phyloP scores from a whole-genome alignment of 2,888 invertebrate genomes.

The Pseudeuparius sepicola region DNA sequence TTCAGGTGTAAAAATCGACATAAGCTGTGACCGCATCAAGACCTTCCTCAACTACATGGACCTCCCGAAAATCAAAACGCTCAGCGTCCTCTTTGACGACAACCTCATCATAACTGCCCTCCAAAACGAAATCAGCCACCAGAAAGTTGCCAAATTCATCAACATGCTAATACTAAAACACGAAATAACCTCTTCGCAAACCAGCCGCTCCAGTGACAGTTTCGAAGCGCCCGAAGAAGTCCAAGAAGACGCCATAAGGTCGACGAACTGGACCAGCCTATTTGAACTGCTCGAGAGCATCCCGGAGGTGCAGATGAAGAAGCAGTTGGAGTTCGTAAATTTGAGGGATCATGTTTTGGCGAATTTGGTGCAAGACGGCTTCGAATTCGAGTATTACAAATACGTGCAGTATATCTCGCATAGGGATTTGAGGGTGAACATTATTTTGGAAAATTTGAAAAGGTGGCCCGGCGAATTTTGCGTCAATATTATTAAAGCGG shows the following conservation, averaged over 20 bases:
- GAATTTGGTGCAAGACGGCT: conserved; percentile 46
- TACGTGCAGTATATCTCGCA: conserved; percentile 46
- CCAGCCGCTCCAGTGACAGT: conserved; percentile 24
- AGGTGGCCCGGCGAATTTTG: conserved; percentile 50
- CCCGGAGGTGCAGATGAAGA: conserved; percentile 45
- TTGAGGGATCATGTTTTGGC: conserved; percentile 51
- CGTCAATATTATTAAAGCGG: conserved; percentile 41
- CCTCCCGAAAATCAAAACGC: conserved; percentile 43
- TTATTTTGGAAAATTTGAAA: conserved; percentile 45
- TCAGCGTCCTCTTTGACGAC: conserved; percentile 49
- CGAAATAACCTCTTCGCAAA: conserved; percentile 20
- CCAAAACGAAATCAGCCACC: conserved; percentile 42
- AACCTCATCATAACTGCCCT: conserved; percentile 50
- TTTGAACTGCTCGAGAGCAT: conserved; percentile 46
- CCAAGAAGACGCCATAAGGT: conserved; percentile 29
- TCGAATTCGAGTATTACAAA: conserved; percentile 42
- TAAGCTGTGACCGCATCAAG: conserved; percentile 43
- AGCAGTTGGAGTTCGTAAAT: conserved; percentile 44
- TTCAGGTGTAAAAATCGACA: too few species aligned
- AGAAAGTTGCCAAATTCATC: conserved; percentile 43
- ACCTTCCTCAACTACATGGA: conserved; percentile 51
- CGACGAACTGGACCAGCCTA: conserved; percentile 36
- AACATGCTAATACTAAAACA: conserved; percentile 29
- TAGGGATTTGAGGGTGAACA: conserved; percentile 41
- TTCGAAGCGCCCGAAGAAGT: conserved; percentile 33